Evolutionary conservation across 1,140 invertebrate species (phyloP).

Genomic region (Berghia stephanieae): DNA sequence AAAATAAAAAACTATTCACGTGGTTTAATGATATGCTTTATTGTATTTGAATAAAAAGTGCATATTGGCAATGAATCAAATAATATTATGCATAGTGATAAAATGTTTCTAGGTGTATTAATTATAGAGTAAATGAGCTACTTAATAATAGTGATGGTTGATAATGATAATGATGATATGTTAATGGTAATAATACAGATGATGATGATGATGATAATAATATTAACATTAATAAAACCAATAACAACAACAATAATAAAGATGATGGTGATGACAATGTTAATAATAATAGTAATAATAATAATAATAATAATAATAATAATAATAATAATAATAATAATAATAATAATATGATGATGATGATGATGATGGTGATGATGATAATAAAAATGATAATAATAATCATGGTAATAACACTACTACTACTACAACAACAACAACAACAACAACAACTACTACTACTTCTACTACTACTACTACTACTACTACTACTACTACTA

Average conservation of each 20-base stretch:
- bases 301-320: background rate
- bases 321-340: background rate
- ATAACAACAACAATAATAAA: background rate
- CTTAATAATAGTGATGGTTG: slow-evolving; percentile 18
- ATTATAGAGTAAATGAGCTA: background rate
- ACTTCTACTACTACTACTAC: slow-evolving; percentile 38
- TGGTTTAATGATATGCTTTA: background rate
- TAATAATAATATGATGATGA: background rate
- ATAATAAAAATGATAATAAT: background rate
- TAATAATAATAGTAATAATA: background rate
- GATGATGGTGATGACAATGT: background rate
- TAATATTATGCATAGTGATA: too few species aligned
- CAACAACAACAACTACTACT: slow-evolving; percentile 34
- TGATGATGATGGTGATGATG: background rate
- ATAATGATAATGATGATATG: slow-evolving; percentile 33
- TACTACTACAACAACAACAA: slow-evolving; percentile 12
- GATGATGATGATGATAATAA: slow-evolving; percentile 27
- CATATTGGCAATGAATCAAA: too few species aligned
- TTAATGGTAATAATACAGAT: slow-evolving; percentile 26
- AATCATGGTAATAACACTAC: background rate
- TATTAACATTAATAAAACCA: background rate
- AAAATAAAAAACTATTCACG: too few species aligned
- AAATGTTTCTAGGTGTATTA: background rate
- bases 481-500: slow-evolving; percentile 38
- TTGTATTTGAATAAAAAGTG: too few species aligned